These are phyloP conservation scores for Patella caerulea DNA, from an alignment of 2,888 invertebrate genomes.

Conservation along the genomic window DNA sequence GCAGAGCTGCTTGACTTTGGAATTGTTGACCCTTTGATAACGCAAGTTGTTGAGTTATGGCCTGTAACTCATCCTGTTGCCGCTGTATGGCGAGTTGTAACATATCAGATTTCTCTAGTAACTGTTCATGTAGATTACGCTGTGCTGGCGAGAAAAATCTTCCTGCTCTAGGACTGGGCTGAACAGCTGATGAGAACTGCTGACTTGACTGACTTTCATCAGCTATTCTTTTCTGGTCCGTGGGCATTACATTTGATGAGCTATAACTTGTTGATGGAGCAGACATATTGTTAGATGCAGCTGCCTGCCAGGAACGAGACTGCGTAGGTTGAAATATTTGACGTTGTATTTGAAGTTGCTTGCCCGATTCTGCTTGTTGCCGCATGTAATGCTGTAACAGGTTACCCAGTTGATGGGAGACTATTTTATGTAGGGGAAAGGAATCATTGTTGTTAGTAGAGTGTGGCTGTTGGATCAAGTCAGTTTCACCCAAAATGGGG, in stretches of 20 bases:
- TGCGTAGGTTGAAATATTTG: too few species aligned
- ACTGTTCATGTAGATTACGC: slow-evolving; percentile 56
- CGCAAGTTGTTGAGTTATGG: slow-evolving; percentile 57
- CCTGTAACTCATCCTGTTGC: slow-evolving; percentile 59
- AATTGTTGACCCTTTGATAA: slow-evolving; percentile 30
- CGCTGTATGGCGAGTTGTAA: slow-evolving; percentile 56
- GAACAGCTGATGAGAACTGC: background rate
- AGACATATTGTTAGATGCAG: too few species aligned
- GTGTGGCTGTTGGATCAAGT: background rate
- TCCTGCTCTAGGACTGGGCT: slow-evolving; percentile 29
- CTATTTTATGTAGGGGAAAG: background rate
- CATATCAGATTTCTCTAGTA: slow-evolving; percentile 56
- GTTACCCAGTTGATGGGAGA: background rate
- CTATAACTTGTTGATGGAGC: too few species aligned
- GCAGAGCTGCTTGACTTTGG: slow-evolving; percentile 15
- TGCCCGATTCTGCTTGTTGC: background rate
- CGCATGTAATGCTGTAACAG: slow-evolving; percentile 3
- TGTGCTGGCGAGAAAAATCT: slow-evolving; percentile 58
- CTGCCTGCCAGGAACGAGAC: too few species aligned
- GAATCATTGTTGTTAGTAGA: slow-evolving; percentile 2
- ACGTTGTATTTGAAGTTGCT: background rate
- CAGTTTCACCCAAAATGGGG: background rate
- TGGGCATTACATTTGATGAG: too few species aligned
- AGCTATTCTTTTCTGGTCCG: too few species aligned
- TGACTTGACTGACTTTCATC: too few species aligned